phyloP scores from a whole-genome alignment of 2,888 invertebrate genomes.

The Melangyna quadrimaculata region DNA sequence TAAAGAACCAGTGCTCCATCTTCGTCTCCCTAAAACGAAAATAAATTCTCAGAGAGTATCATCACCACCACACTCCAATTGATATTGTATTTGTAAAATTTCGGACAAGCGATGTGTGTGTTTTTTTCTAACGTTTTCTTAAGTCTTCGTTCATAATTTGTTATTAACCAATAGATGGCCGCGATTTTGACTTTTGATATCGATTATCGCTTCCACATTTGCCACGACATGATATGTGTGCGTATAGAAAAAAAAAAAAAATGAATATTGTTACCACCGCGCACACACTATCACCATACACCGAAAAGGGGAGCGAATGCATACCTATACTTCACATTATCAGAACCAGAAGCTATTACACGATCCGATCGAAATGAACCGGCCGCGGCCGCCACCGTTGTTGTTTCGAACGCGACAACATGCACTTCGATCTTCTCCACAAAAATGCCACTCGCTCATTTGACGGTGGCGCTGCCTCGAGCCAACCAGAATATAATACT shows the following conservation, averaged over 20 bases:
- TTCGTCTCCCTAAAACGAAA: constrained; percentile 3
- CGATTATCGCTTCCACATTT: constrained; percentile 71
- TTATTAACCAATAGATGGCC: constrained; percentile 71
- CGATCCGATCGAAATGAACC: constrained; percentile 26
- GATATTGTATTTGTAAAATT: constrained; percentile 12
- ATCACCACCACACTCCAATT: constrained; percentile 18
- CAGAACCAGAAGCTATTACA: constrained; percentile 54
- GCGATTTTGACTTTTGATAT: constrained; percentile 71
- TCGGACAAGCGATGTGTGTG: constrained; percentile 6
- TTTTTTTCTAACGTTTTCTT: constrained; percentile 32
- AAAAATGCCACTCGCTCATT: constrained; percentile 49
- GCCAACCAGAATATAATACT: constrained; percentile 39
- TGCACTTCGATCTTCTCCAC: constrained; percentile 44
- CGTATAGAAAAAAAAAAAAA: constrained; percentile 42
- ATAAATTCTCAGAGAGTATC: constrained; percentile 36
- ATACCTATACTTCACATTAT: neutral
- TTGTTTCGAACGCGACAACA: constrained; percentile 34
- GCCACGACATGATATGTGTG: constrained; percentile 18
- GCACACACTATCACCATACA: constrained; percentile 31
- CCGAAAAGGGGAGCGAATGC: constrained; percentile 28
- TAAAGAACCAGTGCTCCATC: neutral
- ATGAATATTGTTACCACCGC: constrained; percentile 41
- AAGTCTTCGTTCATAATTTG: constrained; percentile 50
- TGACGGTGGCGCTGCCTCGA: constrained; percentile 44
- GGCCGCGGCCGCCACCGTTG: constrained; percentile 4